A percentile compares a stretch with the other conserved stretches of the same genome.
phyloP scores from a whole-genome alignment of 2,888 invertebrate species.

The Pachycephus smyrnensis region DNA sequence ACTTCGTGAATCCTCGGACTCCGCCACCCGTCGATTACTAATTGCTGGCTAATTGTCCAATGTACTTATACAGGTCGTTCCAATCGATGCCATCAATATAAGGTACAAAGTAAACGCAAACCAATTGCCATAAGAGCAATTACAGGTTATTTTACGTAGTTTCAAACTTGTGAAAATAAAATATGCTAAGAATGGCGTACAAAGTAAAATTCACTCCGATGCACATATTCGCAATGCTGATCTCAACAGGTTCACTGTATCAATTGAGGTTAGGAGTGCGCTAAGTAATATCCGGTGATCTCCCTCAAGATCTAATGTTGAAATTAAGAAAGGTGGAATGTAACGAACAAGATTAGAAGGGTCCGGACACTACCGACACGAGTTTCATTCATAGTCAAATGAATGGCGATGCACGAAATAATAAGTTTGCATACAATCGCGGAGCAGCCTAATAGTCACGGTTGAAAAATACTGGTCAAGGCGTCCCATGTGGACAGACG shows the following conservation, averaged over 20 bases:
- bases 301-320: not conserved
- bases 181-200: not conserved
- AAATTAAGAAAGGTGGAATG: not conserved
- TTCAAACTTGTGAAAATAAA: not conserved
- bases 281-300: not conserved
- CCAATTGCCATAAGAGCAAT: not conserved
- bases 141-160: not conserved
- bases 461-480: conserved; percentile 48
- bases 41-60: not conserved
- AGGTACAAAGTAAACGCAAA: not conserved
- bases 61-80: not conserved
- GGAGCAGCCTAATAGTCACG: conserved; percentile 39
- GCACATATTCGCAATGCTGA: too few species aligned
- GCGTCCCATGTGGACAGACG: conserved; percentile 16
- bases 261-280: not conserved
- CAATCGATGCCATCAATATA: not conserved
- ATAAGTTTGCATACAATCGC: conserved; percentile 54
- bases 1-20: conserved; percentile 1
- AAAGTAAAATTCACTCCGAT: not conserved
- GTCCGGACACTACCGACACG: not conserved
- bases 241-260: not conserved
- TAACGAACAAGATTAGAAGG: not conserved
- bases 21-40: conserved; percentile 3
- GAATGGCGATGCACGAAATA: conserved; percentile 40
- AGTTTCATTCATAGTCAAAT: not conserved